Conservation (phyloP, 2,113 vertebrate genomes). For the Phaetusa simplex region DNA sequence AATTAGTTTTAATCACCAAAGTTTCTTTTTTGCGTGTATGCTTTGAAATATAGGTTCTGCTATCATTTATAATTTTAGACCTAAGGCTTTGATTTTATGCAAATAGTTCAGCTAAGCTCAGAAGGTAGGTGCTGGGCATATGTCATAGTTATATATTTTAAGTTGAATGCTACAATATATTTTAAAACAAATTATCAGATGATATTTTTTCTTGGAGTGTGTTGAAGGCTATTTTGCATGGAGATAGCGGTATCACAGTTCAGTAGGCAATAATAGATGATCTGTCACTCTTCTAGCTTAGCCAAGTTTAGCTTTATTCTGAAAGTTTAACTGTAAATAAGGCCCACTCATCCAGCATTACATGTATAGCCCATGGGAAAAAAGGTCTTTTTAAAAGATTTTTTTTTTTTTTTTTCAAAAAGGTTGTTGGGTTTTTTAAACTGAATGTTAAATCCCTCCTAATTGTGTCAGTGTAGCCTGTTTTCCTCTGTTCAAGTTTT, state of each 20-base stretch:
- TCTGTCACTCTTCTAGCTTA: background rate
- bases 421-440: no score
- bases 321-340: background rate
- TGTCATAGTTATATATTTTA: background rate
- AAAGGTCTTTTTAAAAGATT: background rate
- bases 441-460: background rate
- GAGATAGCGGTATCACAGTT: background rate
- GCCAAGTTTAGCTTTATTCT: background rate
- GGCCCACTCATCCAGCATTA: background rate
- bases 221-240: background rate
- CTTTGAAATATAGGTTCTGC: constrained; percentile 30
- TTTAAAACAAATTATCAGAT: background rate
- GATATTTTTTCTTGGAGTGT: background rate
- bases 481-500: background rate
- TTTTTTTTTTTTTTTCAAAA: background rate
- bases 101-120: constrained; percentile 18
- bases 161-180: background rate
- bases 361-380: rapidly evolving
- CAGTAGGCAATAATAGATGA: background rate
- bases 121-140: background rate
- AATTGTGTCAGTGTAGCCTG: background rate
- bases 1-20: constrained; percentile 55
- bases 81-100: constrained; percentile 42
- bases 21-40: background rate
- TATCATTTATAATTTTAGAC: constrained; percentile 27